Percentiles rank a stretch among this genome's conserved stretches.
Evolutionary conservation across 2,888 invertebrate species (phyloP).

Genomic region (Keiferia lycopersicella): DNA sequence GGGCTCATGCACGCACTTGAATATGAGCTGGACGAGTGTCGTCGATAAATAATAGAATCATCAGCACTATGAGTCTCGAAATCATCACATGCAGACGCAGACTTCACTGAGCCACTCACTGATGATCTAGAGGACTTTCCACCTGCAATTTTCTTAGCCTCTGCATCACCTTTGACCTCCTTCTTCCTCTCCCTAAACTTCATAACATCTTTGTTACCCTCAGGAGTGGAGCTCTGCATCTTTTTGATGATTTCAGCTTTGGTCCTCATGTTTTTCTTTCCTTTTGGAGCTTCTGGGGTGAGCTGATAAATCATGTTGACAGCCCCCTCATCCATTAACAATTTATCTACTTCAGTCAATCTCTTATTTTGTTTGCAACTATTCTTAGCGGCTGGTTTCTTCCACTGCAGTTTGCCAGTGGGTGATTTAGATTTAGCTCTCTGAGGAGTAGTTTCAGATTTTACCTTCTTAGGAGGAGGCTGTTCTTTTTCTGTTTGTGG

Average conservation of each 20-base stretch:
- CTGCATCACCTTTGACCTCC: slow-evolving; percentile 59
- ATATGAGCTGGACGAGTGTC: slow-evolving; percentile 92
- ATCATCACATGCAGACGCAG: slow-evolving; percentile 83
- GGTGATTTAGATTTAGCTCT: slow-evolving; percentile 65
- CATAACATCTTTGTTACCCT: slow-evolving; percentile 60
- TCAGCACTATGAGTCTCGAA: slow-evolving; percentile 85
- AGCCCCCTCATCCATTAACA: slow-evolving; percentile 92
- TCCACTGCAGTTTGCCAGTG: slow-evolving; percentile 67
- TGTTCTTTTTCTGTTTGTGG: slow-evolving; percentile 49
- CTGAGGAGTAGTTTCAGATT: slow-evolving; percentile 46
- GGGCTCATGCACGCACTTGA: slow-evolving; percentile 86
- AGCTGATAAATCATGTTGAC: slow-evolving; percentile 92
- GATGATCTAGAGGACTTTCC: slow-evolving; percentile 63
- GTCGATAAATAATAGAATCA: slow-evolving; percentile 89
- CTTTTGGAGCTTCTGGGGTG: slow-evolving; percentile 80
- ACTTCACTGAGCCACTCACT: slow-evolving; percentile 66
- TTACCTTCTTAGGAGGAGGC: slow-evolving; percentile 56
- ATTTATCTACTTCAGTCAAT: slow-evolving; percentile 86
- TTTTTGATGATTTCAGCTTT: slow-evolving; percentile 84
- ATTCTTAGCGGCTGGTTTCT: slow-evolving; percentile 71
- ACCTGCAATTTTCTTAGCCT: slow-evolving; percentile 60
- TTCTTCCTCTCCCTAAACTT: slow-evolving; percentile 79
- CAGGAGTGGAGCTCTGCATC: slow-evolving; percentile 76
- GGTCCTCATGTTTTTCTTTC: slow-evolving; percentile 74
- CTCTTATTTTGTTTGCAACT: slow-evolving; percentile 77